Conservation (phyloP, 2,113 vertebrate genomes). For the Nycticebus coucang region DNA sequence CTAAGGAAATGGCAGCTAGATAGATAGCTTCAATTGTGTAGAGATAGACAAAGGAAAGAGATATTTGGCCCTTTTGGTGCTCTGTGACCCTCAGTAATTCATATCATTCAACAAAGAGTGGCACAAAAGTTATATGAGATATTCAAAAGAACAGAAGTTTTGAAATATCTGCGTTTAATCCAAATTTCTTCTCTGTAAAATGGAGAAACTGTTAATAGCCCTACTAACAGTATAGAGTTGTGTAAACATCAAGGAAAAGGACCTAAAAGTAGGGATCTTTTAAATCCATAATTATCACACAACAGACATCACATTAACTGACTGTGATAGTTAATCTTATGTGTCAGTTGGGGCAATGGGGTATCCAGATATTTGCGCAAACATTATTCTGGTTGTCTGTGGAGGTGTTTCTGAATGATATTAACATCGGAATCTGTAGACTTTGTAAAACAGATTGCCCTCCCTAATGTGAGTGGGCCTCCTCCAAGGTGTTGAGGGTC, state of each 20-base stretch:
- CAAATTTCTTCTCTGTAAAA: background rate
- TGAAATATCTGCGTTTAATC: background rate
- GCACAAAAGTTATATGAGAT: background rate
- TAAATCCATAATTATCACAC: background rate
- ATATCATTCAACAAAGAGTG: background rate
- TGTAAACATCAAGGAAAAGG: background rate
- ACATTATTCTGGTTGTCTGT: background rate
- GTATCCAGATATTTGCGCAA: background rate
- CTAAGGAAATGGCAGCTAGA: background rate
- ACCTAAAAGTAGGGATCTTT: background rate
- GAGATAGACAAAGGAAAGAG: background rate
- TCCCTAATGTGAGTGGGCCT: background rate
- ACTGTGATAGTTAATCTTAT: conserved; percentile 14
- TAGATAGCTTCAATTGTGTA: background rate
- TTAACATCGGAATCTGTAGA: background rate
- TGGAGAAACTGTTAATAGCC: background rate
- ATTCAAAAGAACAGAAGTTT: background rate
- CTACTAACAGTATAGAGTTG: background rate
- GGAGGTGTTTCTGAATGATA: background rate
- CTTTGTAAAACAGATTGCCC: background rate
- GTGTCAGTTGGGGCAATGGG: background rate
- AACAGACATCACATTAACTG: background rate
- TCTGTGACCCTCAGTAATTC: background rate
- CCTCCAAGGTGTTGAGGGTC: background rate
- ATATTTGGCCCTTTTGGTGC: background rate